Evolutionary conservation across 2,797 vertebrate species (phyloP).

Genomic region (Varecia variegata): DNA sequence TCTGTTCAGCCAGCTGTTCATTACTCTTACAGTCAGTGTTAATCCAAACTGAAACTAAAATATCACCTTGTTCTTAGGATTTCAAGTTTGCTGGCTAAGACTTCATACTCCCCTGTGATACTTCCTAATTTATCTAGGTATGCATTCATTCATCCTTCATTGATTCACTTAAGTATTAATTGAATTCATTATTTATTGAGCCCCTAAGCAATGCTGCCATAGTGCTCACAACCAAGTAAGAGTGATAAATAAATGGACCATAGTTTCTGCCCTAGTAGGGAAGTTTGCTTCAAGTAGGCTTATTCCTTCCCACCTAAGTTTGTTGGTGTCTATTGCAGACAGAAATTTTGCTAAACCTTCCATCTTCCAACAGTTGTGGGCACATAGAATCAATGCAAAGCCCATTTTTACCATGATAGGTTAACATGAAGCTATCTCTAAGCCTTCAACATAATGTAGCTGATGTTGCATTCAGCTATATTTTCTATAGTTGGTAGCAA

Average conservation of each 20-base stretch:
- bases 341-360: neutral
- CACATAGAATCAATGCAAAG: neutral
- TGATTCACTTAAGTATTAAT: neutral
- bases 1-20: slow-evolving; percentile 41
- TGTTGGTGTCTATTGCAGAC: neutral
- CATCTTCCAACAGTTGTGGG: neutral
- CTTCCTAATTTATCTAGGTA: neutral
- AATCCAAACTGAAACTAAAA: neutral
- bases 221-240: neutral
- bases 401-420: neutral
- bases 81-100: neutral
- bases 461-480: neutral
- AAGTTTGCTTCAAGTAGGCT: neutral
- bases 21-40: neutral
- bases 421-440: neutral
- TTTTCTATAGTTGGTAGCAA: neutral
- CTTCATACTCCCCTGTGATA: neutral
- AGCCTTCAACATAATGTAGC: neutral
- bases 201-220: neutral
- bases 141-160: neutral
- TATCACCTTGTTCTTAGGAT: neutral
- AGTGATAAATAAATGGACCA: neutral
- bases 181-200: neutral
- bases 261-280: neutral
- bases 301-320: neutral